Base-by-base conservation (phyloP, 2,888 invertebrate genomes). In the Synergus japonicus region DNA sequence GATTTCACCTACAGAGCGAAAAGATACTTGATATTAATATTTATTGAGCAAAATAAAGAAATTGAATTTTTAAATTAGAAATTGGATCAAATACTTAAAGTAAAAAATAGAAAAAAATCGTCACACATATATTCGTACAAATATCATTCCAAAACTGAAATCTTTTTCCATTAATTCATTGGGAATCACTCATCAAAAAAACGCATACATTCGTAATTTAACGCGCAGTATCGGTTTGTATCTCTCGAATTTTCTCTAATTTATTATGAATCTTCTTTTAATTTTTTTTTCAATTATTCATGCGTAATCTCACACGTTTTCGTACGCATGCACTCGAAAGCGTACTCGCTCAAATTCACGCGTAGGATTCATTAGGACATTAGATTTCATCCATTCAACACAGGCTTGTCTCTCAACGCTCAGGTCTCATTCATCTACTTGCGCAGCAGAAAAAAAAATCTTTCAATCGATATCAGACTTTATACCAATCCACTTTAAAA, bases 371-470 rank as follows among this genome's bases (percentile, higher is more conserved):
- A 73, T 73, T 73, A 22, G 73, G 37, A 73, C 73, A 54, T 73
- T 29, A 54, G 73, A 73, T 37, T 54, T 73, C 73, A 73, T 73
- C 73, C 73, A 73, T 73, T 73, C 73, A 73, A 37, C 54, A 54
- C 73, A 73, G 22, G 49, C 54, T 73, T 54, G 73, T 73, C 73
- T 73, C 73, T 73, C 73, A 54, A 73, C 73, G 73, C 73, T 73
- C 54, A 73, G 73, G 73, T 73, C 73, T 73, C 73, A 73, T 73
- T 73, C 73, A 73, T 73, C 73, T 73, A 73, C 73, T 73, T 73
- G 54, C 73, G 73, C 73, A 73, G 73, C 73, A 73, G 73, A 73
- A 73, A 69, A 46, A 67, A 73, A 49, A 60, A 22, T 37, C 73
- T 49, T 73, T 73, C 73, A 73, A 73, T 37, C 73, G 73, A 54